Percentiles rank a stretch among this genome's conserved stretches.
phyloP scores from a whole-genome alignment of 2,888 invertebrate species.

The Ichneumoninae sp. region DNA sequence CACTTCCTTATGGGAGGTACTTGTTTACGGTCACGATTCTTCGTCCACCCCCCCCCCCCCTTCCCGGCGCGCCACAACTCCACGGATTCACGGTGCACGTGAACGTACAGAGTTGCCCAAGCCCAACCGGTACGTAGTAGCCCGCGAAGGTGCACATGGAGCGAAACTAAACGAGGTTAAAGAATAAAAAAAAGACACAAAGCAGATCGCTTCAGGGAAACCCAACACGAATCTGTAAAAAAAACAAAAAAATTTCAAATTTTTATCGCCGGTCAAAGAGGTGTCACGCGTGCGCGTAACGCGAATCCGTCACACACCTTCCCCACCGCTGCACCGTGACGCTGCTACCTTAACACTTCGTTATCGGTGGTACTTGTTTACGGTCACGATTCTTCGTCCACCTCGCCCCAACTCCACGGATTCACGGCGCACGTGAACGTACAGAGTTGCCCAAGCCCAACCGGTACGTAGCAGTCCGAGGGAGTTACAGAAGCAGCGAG shows the following conservation, averaged over 20 bases:
- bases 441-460: conserved; percentile 45
- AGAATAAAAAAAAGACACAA: no score
- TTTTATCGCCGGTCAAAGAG: no score
- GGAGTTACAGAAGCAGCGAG: conserved; percentile 22
- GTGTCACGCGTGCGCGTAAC: no score
- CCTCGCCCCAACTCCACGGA: conserved; percentile 5
- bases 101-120: conserved; percentile 15
- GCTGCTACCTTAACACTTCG: conserved; percentile 60
- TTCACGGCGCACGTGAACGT: conserved; percentile 39
- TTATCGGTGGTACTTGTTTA: conserved; percentile 67
- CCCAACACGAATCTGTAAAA: no score
- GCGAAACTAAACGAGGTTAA: not conserved
- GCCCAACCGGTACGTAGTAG: conserved; percentile 19
- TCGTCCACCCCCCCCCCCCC: conserved; percentile 30
- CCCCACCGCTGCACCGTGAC: no score
- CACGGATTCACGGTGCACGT: conserved; percentile 21
- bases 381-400: conserved; percentile 67
- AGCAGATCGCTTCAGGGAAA: no score
- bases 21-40: conserved; percentile 69
- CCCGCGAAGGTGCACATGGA: conserved; percentile 29
- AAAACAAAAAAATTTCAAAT: no score
- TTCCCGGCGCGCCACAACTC: not conserved
- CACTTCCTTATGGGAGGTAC: conserved; percentile 66
- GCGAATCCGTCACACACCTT: no score
- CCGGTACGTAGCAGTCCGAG: conserved; percentile 16